A percentile compares a stretch with the other conserved stretches of the same genome.
Conservation (phyloP, 1,140 invertebrate species). For the Hylaeus anthracinus region DNA sequence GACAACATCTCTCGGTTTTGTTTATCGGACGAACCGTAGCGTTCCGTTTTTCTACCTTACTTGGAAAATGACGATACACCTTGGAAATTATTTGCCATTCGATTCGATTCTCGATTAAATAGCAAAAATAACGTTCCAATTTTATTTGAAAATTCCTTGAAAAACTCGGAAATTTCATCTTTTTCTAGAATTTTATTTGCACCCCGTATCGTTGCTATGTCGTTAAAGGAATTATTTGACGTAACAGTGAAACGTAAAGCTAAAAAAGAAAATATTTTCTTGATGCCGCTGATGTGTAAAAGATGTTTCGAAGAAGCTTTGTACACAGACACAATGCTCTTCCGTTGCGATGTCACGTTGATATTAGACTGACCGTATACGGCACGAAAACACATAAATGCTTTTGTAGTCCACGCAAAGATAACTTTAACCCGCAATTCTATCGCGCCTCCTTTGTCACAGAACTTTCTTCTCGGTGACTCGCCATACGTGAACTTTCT, state of each 20-base stretch:
- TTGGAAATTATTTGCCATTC: too few relatives aligned
- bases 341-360: slow-evolving; percentile 9
- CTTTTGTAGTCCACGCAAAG: slow-evolving; percentile 19
- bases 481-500: slow-evolving; percentile 2
- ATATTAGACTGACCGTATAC: slow-evolving; percentile 7
- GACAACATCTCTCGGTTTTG: neutral
- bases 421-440: slow-evolving; percentile 30
- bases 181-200: too few relatives aligned
- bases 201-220: too few relatives aligned
- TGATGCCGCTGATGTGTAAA: neutral
- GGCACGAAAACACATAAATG: slow-evolving; percentile 15
- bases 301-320: neutral
- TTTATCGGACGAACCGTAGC: neutral
- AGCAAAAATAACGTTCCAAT: too few relatives aligned
- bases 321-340: slow-evolving; percentile 16
- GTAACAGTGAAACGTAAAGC: too few relatives aligned
- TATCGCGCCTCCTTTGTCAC: slow-evolving; percentile 14
- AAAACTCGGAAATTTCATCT: too few relatives aligned
- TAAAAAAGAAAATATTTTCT: neutral
- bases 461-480: neutral
- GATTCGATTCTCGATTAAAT: too few relatives aligned
- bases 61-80: too few relatives aligned
- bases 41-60: neutral
- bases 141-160: too few relatives aligned
- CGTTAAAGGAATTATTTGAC: too few relatives aligned